These are phyloP conservation scores for Arrhamphus sclerolepis DNA, from an alignment of 2,797 vertebrate species.

Conservation along the genomic window DNA sequence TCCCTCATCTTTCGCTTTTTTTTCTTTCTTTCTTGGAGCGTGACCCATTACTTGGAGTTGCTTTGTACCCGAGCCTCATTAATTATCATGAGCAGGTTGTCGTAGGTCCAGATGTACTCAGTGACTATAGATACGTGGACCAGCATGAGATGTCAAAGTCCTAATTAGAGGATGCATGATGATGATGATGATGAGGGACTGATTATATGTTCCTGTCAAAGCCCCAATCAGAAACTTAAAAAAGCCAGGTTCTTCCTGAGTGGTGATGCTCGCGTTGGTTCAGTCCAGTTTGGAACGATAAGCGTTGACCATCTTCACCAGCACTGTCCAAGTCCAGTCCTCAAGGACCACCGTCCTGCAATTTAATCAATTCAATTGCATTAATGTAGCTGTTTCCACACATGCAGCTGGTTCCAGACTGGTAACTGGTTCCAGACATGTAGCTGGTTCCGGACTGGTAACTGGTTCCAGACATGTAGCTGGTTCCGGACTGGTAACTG, in stretches of 20 bases:
- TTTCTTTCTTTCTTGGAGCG: conserved; percentile 1
- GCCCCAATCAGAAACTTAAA: conserved; percentile 6
- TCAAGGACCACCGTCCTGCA: too few relatives aligned
- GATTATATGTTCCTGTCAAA: conserved; percentile 53
- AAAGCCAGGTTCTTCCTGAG: background rate
- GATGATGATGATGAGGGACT: conserved; percentile 41
- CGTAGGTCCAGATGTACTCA: conserved; percentile 55
- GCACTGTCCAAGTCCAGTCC: too few relatives aligned
- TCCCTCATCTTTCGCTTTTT: background rate
- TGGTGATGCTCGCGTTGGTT: too few relatives aligned
- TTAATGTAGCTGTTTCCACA: too few relatives aligned
- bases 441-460: too few relatives aligned
- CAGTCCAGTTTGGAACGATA: too few relatives aligned
- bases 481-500: too few relatives aligned
- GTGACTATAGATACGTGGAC: conserved; percentile 65
- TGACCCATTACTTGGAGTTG: conserved; percentile 44
- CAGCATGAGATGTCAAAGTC: conserved; percentile 38
- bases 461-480: too few relatives aligned
- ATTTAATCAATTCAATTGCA: too few relatives aligned
- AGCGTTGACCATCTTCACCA: too few relatives aligned
- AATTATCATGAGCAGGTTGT: conserved; percentile 65
- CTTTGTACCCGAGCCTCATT: conserved; percentile 54
- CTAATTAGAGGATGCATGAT: conserved; percentile 73
- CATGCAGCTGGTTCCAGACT: too few relatives aligned
- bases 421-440: too few relatives aligned